Evolutionary conservation across 2,113 vertebrate species (phyloP).

Genomic region (Aspiorhynchus laticeps): DNA sequence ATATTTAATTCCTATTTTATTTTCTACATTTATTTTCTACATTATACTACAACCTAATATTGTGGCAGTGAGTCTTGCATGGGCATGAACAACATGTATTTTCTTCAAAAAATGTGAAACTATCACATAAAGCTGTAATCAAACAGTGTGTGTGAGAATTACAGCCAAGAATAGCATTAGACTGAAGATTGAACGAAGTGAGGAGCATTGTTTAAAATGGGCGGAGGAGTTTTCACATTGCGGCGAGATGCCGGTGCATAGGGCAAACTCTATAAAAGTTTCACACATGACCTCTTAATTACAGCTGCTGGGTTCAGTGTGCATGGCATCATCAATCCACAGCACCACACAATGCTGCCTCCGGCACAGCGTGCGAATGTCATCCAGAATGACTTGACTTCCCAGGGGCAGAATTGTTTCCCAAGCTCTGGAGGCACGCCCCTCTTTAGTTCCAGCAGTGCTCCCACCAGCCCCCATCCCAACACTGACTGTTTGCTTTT

Average conservation of each 20-base stretch:
- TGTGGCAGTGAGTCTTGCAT: neutral
- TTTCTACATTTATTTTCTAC: no score
- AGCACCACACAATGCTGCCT: constrained; percentile 69
- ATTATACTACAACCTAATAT: neutral
- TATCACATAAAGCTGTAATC: neutral
- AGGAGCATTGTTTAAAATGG: constrained; percentile 20
- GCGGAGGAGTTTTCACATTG: constrained; percentile 15
- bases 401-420: constrained; percentile 69
- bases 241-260: constrained; percentile 4
- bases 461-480: constrained; percentile 43
- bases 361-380: constrained; percentile 68
- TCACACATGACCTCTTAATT: constrained; percentile 77
- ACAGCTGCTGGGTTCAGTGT: constrained; percentile 67
- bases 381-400: constrained; percentile 71
- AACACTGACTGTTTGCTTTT: constrained; percentile 17
- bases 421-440: constrained; percentile 63
- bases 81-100: neutral
- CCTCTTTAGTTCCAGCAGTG: constrained; percentile 75
- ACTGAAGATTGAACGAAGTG: neutral
- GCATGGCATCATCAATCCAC: constrained; percentile 69
- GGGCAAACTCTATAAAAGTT: constrained; percentile 63
- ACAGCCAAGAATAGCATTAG: neutral
- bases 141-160: neutral
- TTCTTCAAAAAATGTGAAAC: neutral
- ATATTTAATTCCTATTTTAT: neutral